phyloP scores from a whole-genome alignment of 1,140 invertebrate species.

The Drosophila guanche region DNA sequence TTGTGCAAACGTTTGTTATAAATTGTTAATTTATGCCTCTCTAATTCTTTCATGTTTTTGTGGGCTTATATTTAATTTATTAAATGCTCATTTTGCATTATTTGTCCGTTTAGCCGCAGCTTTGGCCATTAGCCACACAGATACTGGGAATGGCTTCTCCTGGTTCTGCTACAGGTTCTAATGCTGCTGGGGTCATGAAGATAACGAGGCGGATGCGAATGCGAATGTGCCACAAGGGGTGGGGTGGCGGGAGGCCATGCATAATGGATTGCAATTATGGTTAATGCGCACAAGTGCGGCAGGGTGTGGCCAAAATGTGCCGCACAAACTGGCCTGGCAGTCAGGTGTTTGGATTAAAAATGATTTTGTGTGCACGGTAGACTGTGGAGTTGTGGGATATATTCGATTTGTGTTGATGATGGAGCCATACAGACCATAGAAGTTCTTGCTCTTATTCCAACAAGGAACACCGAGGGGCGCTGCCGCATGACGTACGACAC shows the following conservation, averaged over 20 bases:
- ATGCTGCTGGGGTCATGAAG: constrained; percentile 2
- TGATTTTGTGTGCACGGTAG: constrained; percentile 1
- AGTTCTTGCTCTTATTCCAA: too few species aligned
- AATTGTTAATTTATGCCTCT: background rate
- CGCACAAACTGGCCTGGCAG: background rate
- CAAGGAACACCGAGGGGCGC: too few species aligned
- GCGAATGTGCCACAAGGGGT: background rate
- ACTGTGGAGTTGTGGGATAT: too few species aligned
- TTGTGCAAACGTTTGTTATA: background rate
- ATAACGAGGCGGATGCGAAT: constrained; percentile 38
- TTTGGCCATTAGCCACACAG: constrained; percentile 29
- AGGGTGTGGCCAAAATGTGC: background rate
- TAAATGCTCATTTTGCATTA: constrained; percentile 51
- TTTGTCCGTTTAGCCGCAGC: constrained; percentile 31
- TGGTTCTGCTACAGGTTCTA: too few species aligned
- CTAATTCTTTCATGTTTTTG: constrained; percentile 10
- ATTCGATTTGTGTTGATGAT: too few species aligned
- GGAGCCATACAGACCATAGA: too few species aligned
- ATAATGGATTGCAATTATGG: constrained; percentile 59
- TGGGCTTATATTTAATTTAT: constrained; percentile 44
- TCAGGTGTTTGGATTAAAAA: constrained; percentile 35
- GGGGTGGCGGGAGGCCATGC: constrained; percentile 26
- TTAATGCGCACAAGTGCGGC: constrained; percentile 34
- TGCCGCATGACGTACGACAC: too few species aligned
- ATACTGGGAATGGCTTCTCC: background rate